Conservation (phyloP, 2,888 invertebrate genomes). For the Athalia cordata region DNA sequence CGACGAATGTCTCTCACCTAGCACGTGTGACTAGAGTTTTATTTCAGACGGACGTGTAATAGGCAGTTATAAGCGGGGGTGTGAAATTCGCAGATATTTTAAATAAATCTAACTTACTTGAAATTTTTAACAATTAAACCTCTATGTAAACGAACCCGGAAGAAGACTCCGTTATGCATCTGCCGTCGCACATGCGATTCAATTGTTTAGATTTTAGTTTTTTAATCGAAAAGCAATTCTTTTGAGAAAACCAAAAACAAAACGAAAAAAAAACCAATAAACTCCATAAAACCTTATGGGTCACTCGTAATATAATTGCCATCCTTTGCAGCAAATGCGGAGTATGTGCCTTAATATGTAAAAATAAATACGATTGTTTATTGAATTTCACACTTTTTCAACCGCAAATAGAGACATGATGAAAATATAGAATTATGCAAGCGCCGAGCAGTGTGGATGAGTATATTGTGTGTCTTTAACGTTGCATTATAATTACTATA, state of each 20-base stretch:
- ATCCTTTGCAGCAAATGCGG: background rate
- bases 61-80: conserved; percentile 28
- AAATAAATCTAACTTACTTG: background rate
- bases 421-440: conserved; percentile 10
- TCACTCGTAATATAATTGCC: background rate
- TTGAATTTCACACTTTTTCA: conserved; percentile 37
- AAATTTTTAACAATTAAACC: background rate
- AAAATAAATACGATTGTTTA: conserved; percentile 53
- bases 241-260: background rate
- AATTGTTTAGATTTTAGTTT: conserved; percentile 42
- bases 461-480: conserved; percentile 67
- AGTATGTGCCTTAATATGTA: conserved; percentile 51
- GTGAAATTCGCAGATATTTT: conserved; percentile 23
- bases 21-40: conserved; percentile 70
- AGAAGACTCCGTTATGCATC: background rate
- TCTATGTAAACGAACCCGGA: conserved; percentile 2
- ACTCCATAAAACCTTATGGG: background rate
- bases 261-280: background rate
- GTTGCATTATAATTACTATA: conserved; percentile 74
- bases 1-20: conserved; percentile 73
- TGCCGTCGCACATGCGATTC: conserved; percentile 48
- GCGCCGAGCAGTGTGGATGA: conserved; percentile 68
- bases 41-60: conserved; percentile 54
- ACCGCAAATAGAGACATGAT: background rate
- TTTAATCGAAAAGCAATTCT: background rate